Conservation (phyloP, 53 echinoderm and acorn worm genomes). For the Astropecten irregularis region DNA sequence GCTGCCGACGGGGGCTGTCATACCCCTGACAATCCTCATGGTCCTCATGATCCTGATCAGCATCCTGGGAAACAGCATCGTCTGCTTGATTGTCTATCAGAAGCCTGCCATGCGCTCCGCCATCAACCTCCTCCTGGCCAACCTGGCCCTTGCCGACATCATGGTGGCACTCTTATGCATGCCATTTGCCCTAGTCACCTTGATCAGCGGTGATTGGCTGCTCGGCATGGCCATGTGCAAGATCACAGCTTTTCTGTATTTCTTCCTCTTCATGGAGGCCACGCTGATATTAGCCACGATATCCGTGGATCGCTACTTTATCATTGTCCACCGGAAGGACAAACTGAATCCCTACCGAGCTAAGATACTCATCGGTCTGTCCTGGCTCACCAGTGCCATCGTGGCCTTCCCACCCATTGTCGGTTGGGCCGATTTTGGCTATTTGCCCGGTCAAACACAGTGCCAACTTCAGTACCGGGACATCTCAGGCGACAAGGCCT, state of each 20-base stretch:
- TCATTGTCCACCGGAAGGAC: constrained; percentile 95
- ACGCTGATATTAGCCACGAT: constrained; percentile 91
- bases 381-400: constrained; percentile 86
- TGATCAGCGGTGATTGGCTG: constrained; percentile 68
- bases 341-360: constrained; percentile 90
- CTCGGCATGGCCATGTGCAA: constrained; percentile 71
- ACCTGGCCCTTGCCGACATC: constrained; percentile 97
- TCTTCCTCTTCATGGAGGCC: constrained; percentile 82
- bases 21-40: constrained; percentile 76
- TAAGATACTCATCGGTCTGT: constrained; percentile 82
- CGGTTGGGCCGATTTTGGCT: constrained; percentile 68
- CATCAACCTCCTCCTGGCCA: constrained; percentile 97
- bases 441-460: constrained; percentile 69
- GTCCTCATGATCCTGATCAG: constrained; percentile 86
- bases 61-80: constrained; percentile 93
- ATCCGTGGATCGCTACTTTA: constrained; percentile 95
- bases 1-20: constrained; percentile 52
- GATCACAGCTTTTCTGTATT: constrained; percentile 83
- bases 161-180: constrained; percentile 90
- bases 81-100: constrained; percentile 97
- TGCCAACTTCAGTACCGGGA: constrained; percentile 64
- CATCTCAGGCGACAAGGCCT: constrained; percentile 49
- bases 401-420: constrained; percentile 85
- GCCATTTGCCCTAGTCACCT: constrained; percentile 84
- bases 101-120: constrained; percentile 99